Percentiles rank a stretch among this genome's conserved stretches.
Evolutionary conservation across 23 tunicate genomes (phyloP).

Genomic region (Trididemnum clinides): DNA sequence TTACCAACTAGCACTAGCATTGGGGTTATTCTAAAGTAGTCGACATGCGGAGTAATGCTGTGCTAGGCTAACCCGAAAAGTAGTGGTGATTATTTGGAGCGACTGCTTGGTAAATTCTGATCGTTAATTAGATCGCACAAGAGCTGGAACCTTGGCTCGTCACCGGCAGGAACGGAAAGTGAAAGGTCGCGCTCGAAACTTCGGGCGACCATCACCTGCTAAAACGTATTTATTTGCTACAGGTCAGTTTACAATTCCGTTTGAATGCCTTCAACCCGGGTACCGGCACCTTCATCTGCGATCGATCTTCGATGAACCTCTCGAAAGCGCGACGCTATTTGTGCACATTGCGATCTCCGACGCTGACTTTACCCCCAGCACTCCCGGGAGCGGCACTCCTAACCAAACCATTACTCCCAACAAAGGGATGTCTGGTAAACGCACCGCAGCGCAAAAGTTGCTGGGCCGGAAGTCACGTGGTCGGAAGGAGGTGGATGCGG

Average conservation of each 20-base stretch:
- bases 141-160: too few species aligned
- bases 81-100: too few species aligned
- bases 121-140: too few species aligned
- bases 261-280: slow-evolving; percentile 94
- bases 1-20: too few species aligned
- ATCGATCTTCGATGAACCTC: slow-evolving; percentile 96
- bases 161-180: too few species aligned
- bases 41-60: too few species aligned
- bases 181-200: too few species aligned
- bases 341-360: slow-evolving; percentile 84
- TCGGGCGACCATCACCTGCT: too few species aligned
- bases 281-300: slow-evolving; percentile 90
- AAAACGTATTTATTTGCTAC: neutral
- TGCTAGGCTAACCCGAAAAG: too few species aligned
- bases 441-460: slow-evolving; percentile 37
- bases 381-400: slow-evolving; percentile 23
- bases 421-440: slow-evolving; percentile 17
- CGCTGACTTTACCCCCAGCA: slow-evolving; percentile 23
- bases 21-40: too few species aligned
- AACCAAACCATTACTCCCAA: slow-evolving; percentile 11
- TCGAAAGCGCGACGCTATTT: slow-evolving; percentile 92
- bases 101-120: too few species aligned
- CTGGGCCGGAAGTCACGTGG: neutral
- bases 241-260: slow-evolving; percentile 96
- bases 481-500: slow-evolving; percentile 26